Percentiles rank a stretch among this genome's conserved stretches.
Conservation (phyloP, 2,797 vertebrate species). For the Diplodus puntazzo region DNA sequence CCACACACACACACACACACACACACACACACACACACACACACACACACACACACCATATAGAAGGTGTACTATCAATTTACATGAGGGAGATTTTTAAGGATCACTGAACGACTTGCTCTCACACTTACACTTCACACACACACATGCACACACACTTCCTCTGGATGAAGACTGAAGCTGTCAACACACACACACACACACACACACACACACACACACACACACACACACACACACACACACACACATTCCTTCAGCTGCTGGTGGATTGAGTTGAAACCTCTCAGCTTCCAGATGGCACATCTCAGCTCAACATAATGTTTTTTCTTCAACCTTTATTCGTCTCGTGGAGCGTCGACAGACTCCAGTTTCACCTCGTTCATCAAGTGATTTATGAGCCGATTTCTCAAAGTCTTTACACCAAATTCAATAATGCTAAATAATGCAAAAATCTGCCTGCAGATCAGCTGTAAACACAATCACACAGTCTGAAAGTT, state of each 20-base stretch:
- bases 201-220: conserved; percentile 46
- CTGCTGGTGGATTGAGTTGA: conserved; percentile 37
- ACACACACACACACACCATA: conserved; percentile 28
- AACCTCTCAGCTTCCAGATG: conserved; percentile 53
- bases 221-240: conserved; percentile 45
- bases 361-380: conserved; percentile 30
- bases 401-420: background rate
- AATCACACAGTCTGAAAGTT: too few relatives aligned
- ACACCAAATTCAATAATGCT: too few relatives aligned
- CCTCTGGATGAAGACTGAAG: conserved; percentile 66
- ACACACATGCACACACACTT: conserved; percentile 42
- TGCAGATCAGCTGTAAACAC: too few relatives aligned
- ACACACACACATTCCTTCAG: conserved; percentile 58
- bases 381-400: conserved; percentile 13
- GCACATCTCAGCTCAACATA: conserved; percentile 41
- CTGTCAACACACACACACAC: conserved; percentile 50
- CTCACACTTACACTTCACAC: conserved; percentile 63
- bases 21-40: conserved; percentile 19
- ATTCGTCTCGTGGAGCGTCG: background rate
- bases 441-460: too few relatives aligned
- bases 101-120: conserved; percentile 65
- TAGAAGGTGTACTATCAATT: conserved; percentile 63
- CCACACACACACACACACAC: conserved; percentile 54
- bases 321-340: conserved; percentile 40
- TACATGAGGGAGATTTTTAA: conserved; percentile 68